Conservation (phyloP, 2,888 invertebrate genomes). For the Nasonovia ribisnigri region DNA sequence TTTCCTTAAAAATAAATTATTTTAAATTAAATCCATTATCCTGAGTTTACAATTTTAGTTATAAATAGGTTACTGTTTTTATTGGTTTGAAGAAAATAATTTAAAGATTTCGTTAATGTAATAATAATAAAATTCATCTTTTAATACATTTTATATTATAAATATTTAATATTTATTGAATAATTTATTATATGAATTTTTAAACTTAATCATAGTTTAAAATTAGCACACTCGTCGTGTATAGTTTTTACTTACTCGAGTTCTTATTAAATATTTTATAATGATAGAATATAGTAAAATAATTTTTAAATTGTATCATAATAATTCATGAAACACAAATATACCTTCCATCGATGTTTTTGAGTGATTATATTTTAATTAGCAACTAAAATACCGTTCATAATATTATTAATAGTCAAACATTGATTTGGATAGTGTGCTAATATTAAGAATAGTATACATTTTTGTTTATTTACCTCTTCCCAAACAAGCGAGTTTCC, state of each 20-base stretch:
- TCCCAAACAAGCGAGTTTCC: slow-evolving; percentile 90
- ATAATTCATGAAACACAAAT: neutral
- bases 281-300: neutral
- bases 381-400: neutral
- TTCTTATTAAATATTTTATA: neutral
- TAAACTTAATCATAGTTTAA: neutral
- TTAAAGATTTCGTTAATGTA: neutral
- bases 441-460: neutral
- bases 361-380: neutral
- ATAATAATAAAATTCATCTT: neutral
- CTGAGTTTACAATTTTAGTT: neutral
- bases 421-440: neutral
- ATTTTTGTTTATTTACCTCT: slow-evolving; percentile 75
- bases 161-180: neutral
- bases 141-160: neutral
- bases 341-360: neutral
- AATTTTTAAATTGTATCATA: neutral
- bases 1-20: neutral
- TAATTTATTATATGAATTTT: too few relatives aligned
- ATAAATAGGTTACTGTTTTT: neutral
- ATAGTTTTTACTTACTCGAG: neutral
- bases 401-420: neutral
- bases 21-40: neutral
- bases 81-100: neutral
- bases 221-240: too few relatives aligned